Base-by-base conservation (phyloP, 2,888 invertebrate genomes). In the Drosophila helvetica region DNA sequence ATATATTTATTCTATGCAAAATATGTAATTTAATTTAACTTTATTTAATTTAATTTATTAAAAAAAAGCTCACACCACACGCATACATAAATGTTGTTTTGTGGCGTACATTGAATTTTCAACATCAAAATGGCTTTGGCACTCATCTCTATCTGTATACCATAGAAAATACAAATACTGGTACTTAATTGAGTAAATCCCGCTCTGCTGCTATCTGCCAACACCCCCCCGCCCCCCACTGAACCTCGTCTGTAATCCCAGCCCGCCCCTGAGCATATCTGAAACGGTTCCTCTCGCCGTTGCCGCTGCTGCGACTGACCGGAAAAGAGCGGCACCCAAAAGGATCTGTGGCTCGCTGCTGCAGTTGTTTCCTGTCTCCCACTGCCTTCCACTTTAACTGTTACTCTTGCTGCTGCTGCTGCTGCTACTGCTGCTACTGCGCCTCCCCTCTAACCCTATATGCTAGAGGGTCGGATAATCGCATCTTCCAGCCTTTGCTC, bases 51-150 rank as follows among this genome's bases (percentile, higher is more conserved):
- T 5, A 15, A 5, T 33, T 12, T 33, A 56, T 10, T 17, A 7
- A 60, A 58, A 46, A 42, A 12, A 33, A 33, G 33, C 33, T 33
- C 33, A 3, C 10, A 33, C 33, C 33, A 78, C 27, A 71, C 52
- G 65, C 84, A 86, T 79, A 86, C 53, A 74, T 81, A 81, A 86
- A 74, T 86, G 82, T 83, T 86, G 86, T 78, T 75, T 38, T 78
- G 71, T 83, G 83, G 70, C 76, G 22, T 22, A 55, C 53, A 74
- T 64, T 66, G 50, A 72, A 78, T 66, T 19, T 42, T 66, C 70
- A 72, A 63, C 64, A 63, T 78, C 67, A 74, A 38, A 80, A 75
- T 87, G 86, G 86, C 87, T 86, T 86, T 89, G 87, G 87, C 88
- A 89, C 89, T 80, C 59, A 64, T 70, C 46, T 53, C 45, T 38